Percentiles rank a stretch among this genome's conserved stretches.
Evolutionary conservation across 2,797 vertebrate genomes (phyloP).

Genomic region (Sternotherus odoratus): DNA sequence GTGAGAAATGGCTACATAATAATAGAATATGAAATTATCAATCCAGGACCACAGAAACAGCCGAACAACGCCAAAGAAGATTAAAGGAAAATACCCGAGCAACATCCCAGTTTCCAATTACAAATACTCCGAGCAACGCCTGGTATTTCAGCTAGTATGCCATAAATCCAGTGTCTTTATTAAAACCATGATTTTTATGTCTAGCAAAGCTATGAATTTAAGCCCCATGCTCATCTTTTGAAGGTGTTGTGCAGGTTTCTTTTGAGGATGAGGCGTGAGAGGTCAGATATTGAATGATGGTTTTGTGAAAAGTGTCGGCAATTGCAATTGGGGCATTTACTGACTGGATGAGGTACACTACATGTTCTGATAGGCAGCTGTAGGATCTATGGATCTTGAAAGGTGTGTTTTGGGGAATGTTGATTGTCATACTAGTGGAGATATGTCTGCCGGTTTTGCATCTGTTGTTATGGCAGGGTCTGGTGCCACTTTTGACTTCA

Average conservation of each 20-base stretch:
- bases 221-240: background rate
- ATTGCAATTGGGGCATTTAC: background rate
- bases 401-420: background rate
- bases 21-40: too few relatives aligned
- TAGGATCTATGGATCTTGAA: background rate
- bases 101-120: too few relatives aligned
- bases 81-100: too few relatives aligned
- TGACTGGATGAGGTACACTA: background rate
- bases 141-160: too few relatives aligned
- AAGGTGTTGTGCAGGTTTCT: background rate
- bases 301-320: background rate
- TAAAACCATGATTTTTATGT: background rate
- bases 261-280: background rate
- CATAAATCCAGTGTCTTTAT: background rate
- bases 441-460: background rate
- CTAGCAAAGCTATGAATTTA: background rate
- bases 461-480: background rate
- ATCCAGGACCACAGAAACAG: too few relatives aligned
- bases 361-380: background rate
- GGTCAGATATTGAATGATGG: background rate
- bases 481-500: too few relatives aligned
- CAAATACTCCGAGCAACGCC: too few relatives aligned
- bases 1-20: too few relatives aligned
- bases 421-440: background rate
- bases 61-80: too few relatives aligned